phyloP scores from a whole-genome alignment of 2,888 invertebrate species.

The Agriopis aurantiaria region DNA sequence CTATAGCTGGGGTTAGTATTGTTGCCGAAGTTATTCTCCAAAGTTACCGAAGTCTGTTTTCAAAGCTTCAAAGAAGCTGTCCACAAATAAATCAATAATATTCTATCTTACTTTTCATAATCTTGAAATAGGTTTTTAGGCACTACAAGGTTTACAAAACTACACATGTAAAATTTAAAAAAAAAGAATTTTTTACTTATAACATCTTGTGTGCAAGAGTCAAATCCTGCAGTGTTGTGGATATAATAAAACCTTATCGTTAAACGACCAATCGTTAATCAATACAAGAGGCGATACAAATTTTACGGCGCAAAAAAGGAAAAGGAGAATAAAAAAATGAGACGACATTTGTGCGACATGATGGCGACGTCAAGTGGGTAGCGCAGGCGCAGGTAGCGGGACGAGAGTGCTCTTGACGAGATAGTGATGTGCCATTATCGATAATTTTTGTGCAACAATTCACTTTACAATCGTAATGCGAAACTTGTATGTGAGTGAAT shows the following conservation, averaged over 20 bases:
- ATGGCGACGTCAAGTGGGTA: constrained; percentile 66
- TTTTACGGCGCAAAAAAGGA: constrained; percentile 46
- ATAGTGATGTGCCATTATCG: constrained; percentile 37
- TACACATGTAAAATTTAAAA: no score
- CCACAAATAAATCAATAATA: no score
- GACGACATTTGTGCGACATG: constrained; percentile 63
- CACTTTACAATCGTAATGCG: background rate
- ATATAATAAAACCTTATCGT: constrained; percentile 43
- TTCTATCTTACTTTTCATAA: no score
- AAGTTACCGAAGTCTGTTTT: no score
- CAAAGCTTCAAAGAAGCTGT: no score
- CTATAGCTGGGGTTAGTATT: no score
- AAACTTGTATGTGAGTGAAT: background rate
- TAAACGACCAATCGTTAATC: constrained; percentile 46
- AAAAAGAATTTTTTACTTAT: no score
- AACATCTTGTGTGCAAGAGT: background rate
- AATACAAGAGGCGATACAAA: constrained; percentile 46
- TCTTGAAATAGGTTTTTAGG: no score
- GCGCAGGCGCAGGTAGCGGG: constrained; percentile 62
- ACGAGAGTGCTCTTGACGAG: constrained; percentile 43
- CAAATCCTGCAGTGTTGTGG: constrained; percentile 7
- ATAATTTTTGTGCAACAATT: constrained; percentile 16
- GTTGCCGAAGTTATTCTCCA: no score
- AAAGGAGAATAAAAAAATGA: constrained; percentile 46
- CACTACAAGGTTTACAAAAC: no score